phyloP scores from a whole-genome alignment of 2,888 invertebrate genomes.

The Nysson spinosus region DNA sequence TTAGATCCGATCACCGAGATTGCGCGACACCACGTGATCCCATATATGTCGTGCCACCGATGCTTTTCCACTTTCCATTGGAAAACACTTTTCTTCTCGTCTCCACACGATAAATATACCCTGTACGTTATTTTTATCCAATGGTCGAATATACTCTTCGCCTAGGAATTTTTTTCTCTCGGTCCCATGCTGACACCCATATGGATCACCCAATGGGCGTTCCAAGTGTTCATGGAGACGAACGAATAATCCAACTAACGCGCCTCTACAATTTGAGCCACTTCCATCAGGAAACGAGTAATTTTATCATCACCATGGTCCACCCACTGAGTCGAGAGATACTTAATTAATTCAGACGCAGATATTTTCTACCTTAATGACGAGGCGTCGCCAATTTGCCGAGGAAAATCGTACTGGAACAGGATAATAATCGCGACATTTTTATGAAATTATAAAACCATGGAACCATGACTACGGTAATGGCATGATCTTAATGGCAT shows the following conservation, averaged over 20 bases:
- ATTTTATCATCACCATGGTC: conserved; percentile 65
- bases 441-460: too few relatives aligned
- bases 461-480: too few relatives aligned
- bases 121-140: too few relatives aligned
- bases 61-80: conserved; percentile 8
- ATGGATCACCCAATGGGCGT: too few relatives aligned
- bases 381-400: conserved; percentile 53
- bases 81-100: not conserved
- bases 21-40: conserved; percentile 2
- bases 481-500: too few relatives aligned
- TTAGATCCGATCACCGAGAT: conserved; percentile 51
- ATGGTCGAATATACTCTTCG: too few relatives aligned
- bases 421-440: not conserved
- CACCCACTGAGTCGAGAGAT: conserved; percentile 59
- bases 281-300: conserved; percentile 73
- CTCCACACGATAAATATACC: too few relatives aligned
- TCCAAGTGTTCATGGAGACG: too few relatives aligned
- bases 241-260: conserved; percentile 49
- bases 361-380: too few relatives aligned
- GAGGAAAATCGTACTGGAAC: conserved; percentile 1
- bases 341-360: conserved; percentile 67
- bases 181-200: too few relatives aligned
- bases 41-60: not conserved
- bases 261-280: conserved; percentile 57
- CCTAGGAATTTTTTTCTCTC: too few relatives aligned